Conservation (phyloP, 2,888 invertebrate species). For the Asteroscopus sphinx region DNA sequence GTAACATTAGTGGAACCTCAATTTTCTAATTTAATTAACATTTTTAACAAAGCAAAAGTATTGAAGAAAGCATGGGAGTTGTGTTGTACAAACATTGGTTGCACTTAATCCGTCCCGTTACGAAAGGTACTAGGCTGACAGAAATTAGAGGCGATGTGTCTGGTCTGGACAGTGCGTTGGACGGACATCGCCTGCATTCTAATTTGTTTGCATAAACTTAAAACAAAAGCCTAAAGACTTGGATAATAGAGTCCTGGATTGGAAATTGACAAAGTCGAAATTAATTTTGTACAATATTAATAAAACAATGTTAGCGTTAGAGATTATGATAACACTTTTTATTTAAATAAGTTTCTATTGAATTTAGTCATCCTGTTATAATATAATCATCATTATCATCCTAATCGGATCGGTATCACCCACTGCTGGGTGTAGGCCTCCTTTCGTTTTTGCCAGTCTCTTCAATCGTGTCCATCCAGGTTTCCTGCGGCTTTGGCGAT, state of each 20-base stretch:
- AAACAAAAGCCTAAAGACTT: constrained; percentile 70
- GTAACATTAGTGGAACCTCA: constrained; percentile 55
- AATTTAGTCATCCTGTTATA: too few relatives aligned
- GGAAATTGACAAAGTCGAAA: constrained; percentile 16
- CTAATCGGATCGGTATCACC: too few relatives aligned
- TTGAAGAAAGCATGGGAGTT: constrained; percentile 65
- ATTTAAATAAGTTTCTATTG: too few relatives aligned
- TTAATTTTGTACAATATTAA: too few relatives aligned
- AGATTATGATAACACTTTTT: too few relatives aligned
- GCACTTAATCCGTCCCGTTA: constrained; percentile 82
- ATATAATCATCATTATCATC: too few relatives aligned
- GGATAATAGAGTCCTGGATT: constrained; percentile 51
- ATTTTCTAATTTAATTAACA: constrained; percentile 75
- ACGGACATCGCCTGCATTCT: constrained; percentile 66
- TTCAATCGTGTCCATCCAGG: too few relatives aligned
- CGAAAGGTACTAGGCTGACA: constrained; percentile 69
- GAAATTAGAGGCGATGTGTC: constrained; percentile 67
- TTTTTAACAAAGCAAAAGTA: constrained; percentile 71
- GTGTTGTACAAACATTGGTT: constrained; percentile 70
- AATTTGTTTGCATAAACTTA: constrained; percentile 77
- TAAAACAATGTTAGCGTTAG: too few relatives aligned
- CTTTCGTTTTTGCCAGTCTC: too few relatives aligned
- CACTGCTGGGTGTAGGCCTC: too few relatives aligned
- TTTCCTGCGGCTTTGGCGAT: too few relatives aligned
- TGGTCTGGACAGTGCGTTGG: constrained; percentile 55